Percentiles rank a stretch among this genome's conserved stretches.
phyloP scores from a whole-genome alignment of 2,113 vertebrate species.

The Myotis davidii region DNA sequence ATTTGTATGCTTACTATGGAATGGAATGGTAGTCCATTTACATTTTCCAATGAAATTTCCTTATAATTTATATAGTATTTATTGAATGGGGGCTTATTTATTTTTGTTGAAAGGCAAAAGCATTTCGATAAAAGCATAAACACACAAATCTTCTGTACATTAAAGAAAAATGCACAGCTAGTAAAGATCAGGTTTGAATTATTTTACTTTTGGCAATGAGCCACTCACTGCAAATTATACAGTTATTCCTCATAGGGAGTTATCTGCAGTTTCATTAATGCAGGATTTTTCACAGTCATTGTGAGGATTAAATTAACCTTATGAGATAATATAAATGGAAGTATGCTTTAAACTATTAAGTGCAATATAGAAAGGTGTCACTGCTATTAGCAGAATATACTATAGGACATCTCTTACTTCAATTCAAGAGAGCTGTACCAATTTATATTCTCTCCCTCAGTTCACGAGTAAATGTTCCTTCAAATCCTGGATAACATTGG shows the following conservation, averaged over 20 bases:
- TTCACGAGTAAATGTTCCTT: not conserved
- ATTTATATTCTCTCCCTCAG: not conserved
- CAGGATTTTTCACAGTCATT: not conserved
- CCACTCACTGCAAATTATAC: not conserved
- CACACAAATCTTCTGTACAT: not conserved
- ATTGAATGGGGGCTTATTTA: not conserved
- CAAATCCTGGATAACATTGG: not conserved
- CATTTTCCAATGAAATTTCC: conserved; percentile 43
- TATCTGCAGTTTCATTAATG: conserved; percentile 18
- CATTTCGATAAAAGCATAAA: conserved; percentile 39
- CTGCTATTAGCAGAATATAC: not conserved
- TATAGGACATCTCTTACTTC: not conserved
- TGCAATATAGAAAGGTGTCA: not conserved
- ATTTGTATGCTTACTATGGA: not conserved
- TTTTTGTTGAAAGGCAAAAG: conserved; percentile 59
- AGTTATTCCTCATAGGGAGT: not conserved
- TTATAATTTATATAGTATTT: conserved; percentile 37
- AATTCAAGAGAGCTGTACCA: not conserved
- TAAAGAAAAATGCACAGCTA: not conserved
- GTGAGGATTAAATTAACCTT: not conserved
- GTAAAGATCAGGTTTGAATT: conserved; percentile 40
- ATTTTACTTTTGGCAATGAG: conserved; percentile 36
- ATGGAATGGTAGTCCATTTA: conserved; percentile 42
- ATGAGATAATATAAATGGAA: not conserved
- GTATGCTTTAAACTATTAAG: not conserved